These are phyloP conservation scores for Clitarchus hookeri DNA, from an alignment of 2,888 invertebrate species.

Conservation along the genomic window DNA sequence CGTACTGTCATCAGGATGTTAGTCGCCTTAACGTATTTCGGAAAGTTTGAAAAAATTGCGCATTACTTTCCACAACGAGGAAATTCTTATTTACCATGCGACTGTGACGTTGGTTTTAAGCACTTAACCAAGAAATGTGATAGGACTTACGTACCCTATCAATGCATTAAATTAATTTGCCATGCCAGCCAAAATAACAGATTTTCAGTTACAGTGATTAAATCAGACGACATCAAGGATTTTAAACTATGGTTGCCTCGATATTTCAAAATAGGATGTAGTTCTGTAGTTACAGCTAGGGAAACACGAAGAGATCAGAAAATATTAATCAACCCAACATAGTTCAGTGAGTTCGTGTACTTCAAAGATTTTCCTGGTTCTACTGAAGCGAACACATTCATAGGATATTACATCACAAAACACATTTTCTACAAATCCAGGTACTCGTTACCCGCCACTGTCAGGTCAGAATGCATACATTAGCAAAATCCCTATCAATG, in stretches of 20 bases:
- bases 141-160: background rate
- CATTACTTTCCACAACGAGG: background rate
- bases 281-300: background rate
- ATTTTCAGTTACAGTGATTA: conserved; percentile 9
- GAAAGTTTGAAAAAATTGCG: background rate
- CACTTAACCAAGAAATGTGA: background rate
- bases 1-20: background rate
- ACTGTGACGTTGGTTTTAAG: background rate
- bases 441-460: background rate
- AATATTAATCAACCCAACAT: background rate
- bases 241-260: background rate
- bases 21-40: background rate
- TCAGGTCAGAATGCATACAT: background rate
- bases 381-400: background rate
- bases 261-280: background rate
- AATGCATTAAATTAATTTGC: background rate
- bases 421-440: background rate
- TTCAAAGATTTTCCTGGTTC: background rate
- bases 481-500: background rate
- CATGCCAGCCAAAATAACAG: background rate
- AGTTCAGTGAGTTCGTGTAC: background rate
- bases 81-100: background rate
- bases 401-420: background rate
- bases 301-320: background rate
- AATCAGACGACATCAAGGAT: background rate